phyloP scores from a whole-genome alignment of 2,113 vertebrate genomes.

The Propithecus coquereli region DNA sequence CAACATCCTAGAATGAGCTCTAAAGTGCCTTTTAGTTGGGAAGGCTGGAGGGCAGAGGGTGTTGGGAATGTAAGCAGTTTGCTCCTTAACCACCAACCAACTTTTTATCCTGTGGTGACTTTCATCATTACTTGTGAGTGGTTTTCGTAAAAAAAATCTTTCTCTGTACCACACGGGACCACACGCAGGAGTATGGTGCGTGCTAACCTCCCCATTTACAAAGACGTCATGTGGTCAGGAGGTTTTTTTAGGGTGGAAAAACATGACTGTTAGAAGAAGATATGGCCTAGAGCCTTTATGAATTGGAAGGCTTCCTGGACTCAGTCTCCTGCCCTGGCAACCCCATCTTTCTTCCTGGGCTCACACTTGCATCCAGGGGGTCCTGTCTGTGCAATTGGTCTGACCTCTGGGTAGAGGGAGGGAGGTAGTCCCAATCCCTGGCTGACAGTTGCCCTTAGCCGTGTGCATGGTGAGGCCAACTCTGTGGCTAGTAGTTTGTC shows the following conservation, averaged over 20 bases:
- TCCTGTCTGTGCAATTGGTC: neutral
- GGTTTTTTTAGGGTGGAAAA: neutral
- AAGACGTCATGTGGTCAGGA: neutral
- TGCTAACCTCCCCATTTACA: neutral
- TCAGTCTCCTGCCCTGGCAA: neutral
- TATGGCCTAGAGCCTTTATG: neutral
- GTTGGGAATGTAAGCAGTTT: neutral
- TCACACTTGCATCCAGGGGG: neutral
- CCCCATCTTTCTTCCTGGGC: neutral
- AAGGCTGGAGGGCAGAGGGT: neutral
- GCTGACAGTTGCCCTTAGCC: neutral
- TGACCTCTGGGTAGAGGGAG: neutral
- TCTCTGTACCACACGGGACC: neutral
- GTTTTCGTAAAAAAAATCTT: neutral
- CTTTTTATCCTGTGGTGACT: neutral
- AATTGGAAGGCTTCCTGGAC: neutral
- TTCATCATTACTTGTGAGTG: neutral
- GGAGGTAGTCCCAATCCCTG: neutral
- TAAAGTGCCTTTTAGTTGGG: neutral
- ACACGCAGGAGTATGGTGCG: neutral
- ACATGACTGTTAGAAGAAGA: neutral
- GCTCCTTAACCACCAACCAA: neutral
- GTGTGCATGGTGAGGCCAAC: neutral
- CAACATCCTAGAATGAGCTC: neutral
- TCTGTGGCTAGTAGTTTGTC: neutral